Conservation (phyloP, 2,797 vertebrate species). For the Acrocephalus scirpaceus region DNA sequence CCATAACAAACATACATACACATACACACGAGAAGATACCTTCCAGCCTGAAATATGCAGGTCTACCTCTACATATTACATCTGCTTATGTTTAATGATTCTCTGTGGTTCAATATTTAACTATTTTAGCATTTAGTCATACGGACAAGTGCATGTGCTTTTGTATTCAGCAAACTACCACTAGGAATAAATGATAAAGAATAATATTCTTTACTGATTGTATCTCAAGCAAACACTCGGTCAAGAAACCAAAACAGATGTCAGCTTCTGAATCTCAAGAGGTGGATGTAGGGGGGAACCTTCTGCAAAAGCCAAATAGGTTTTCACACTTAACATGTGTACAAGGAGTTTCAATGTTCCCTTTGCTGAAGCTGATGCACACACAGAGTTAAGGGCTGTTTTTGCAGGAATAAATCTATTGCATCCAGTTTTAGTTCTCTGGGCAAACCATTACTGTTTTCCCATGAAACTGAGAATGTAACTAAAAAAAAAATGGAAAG, state of each 20-base stretch:
- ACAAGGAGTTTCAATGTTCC: background rate
- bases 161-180: conserved; percentile 46
- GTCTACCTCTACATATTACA: conserved; percentile 7
- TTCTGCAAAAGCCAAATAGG: conserved; percentile 26
- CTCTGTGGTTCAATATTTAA: conserved; percentile 54
- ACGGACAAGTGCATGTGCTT: conserved; percentile 32
- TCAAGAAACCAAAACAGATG: conserved; percentile 60
- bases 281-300: background rate
- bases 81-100: conserved; percentile 46
- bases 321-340: conserved; percentile 28
- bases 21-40: background rate
- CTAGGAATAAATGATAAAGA: conserved; percentile 51
- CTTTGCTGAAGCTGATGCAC: background rate
- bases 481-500: background rate
- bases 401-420: background rate
- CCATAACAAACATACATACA: conserved; percentile 13
- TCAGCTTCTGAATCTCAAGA: conserved; percentile 60
- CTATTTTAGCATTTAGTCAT: conserved; percentile 44
- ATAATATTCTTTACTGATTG: background rate
- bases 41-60: conserved; percentile 44
- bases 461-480: background rate
- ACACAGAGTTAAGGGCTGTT: background rate
- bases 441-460: conserved; percentile 45
- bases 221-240: background rate
- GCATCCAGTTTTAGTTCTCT: conserved; percentile 16